phyloP scores from a whole-genome alignment of 2,888 invertebrate species.

The Euclidia mi region DNA sequence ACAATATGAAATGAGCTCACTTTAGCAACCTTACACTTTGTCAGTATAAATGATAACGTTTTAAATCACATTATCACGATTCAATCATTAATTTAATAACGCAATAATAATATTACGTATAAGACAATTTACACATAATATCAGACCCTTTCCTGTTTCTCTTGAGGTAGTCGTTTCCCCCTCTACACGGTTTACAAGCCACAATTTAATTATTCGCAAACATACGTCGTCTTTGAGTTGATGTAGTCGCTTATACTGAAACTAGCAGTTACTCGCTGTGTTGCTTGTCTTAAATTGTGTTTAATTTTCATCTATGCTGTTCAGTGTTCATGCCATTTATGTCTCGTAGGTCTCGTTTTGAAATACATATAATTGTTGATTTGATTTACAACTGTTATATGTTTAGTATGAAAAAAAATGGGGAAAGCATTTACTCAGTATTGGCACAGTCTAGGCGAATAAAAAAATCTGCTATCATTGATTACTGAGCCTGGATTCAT shows the following conservation, averaged over 20 bases:
- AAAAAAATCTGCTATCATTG: too few species aligned
- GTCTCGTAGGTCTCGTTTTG: too few species aligned
- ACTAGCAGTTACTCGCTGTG: slow-evolving; percentile 10
- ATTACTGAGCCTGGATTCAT: too few species aligned
- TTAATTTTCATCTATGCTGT: too few species aligned
- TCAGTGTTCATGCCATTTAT: too few species aligned
- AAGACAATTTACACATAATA: slow-evolving; percentile 43
- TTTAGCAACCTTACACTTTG: too few species aligned
- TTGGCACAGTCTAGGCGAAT: too few species aligned
- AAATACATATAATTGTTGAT: too few species aligned
- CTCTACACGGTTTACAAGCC: slow-evolving; percentile 41
- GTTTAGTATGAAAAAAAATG: too few species aligned
- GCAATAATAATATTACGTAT: slow-evolving; percentile 25
- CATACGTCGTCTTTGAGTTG: slow-evolving; percentile 47
- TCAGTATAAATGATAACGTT: not conserved
- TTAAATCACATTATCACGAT: slow-evolving; percentile 11
- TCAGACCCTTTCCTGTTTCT: slow-evolving; percentile 23
- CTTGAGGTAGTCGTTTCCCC: slow-evolving; percentile 32
- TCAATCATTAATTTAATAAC: slow-evolving; percentile 20
- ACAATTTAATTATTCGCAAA: slow-evolving; percentile 63
- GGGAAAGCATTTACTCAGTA: too few species aligned
- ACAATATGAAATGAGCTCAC: too few species aligned
- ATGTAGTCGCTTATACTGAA: slow-evolving; percentile 22
- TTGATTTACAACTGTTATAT: too few species aligned
- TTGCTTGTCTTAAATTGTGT: not conserved